phyloP scores from a whole-genome alignment of 2,113 vertebrate species.

The Pelobates fuscus region DNA sequence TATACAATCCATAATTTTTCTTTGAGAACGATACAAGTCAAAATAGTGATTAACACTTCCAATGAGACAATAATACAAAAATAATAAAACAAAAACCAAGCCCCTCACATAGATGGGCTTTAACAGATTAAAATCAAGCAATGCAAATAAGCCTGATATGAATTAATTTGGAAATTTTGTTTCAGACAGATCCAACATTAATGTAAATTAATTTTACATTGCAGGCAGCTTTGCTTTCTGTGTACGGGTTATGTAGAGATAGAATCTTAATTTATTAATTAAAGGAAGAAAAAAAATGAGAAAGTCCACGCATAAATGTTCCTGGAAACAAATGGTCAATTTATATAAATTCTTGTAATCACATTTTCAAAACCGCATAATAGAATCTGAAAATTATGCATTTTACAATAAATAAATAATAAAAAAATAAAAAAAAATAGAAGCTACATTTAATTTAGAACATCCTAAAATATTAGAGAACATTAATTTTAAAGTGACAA shows the following conservation, averaged over 20 bases:
- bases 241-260: not conserved
- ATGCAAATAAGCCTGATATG: not conserved
- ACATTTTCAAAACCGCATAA: not conserved
- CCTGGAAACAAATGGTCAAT: not conserved
- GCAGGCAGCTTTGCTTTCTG: not conserved
- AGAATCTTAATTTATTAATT: slow-evolving; percentile 7
- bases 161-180: not conserved
- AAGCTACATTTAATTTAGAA: slow-evolving; percentile 9
- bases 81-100: too few species aligned
- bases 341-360: slow-evolving; percentile 1
- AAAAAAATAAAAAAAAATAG: too few species aligned
- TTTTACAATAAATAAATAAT: too few species aligned
- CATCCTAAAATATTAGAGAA: not conserved
- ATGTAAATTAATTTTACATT: slow-evolving; percentile 4
- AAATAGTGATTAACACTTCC: too few species aligned
- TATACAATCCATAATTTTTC: too few species aligned
- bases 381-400: slow-evolving; percentile 4
- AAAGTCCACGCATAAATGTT: not conserved
- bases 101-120: too few species aligned
- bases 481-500: slow-evolving; percentile 6
- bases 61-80: too few species aligned
- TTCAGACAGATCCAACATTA: not conserved
- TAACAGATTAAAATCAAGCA: too few species aligned
- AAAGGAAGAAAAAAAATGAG: slow-evolving; percentile 16
- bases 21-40: too few species aligned